These are phyloP conservation scores for Agelas oroides DNA, from an alignment of 37 sponge, comb jelly and placozoan genomes.

Conservation along the genomic window DNA sequence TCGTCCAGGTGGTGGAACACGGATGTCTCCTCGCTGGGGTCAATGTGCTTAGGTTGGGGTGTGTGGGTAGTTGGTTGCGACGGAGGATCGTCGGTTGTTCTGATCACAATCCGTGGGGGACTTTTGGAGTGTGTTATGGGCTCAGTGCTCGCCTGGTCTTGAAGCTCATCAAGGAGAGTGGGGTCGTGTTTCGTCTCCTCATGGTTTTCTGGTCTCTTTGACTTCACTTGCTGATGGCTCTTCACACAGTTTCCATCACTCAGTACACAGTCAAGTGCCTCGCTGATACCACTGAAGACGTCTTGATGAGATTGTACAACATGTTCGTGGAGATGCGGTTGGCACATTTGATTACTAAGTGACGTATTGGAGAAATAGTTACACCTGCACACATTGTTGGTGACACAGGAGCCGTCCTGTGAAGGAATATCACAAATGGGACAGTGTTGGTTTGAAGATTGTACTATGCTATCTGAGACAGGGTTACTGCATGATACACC, in stretches of 20 bases:
- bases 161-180: no score
- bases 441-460: no score
- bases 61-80: no score
- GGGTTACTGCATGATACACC: no score
- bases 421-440: no score
- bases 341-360: neutral
- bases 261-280: constrained; percentile 1
- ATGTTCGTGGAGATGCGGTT: neutral
- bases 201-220: neutral
- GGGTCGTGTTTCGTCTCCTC: neutral
- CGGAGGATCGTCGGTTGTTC: no score
- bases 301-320: neutral
- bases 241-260: constrained; percentile 10
- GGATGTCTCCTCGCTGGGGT: neutral
- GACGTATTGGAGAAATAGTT: neutral
- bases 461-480: no score
- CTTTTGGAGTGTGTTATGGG: no score
- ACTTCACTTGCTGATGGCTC: neutral
- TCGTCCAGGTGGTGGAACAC: neutral
- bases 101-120: no score
- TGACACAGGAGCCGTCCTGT: no score
- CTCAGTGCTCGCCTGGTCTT: no score
- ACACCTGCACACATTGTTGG: neutral
- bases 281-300: neutral
- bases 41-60: no score